Evolutionary conservation across 2,113 vertebrate genomes (phyloP).

Genomic region (Okapia johnstoni): DNA sequence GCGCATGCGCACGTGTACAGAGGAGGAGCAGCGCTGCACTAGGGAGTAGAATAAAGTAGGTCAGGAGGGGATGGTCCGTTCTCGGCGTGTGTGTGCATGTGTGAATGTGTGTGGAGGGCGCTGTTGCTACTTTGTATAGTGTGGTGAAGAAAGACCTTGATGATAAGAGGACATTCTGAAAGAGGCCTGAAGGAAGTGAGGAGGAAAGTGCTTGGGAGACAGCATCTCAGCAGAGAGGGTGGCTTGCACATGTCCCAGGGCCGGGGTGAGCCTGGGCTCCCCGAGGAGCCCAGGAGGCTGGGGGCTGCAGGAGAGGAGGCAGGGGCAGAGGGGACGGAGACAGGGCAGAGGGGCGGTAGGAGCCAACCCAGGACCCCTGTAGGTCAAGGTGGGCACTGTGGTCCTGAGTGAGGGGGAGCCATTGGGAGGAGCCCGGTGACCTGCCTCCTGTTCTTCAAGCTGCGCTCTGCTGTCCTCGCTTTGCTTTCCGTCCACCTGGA

Average conservation of each 20-base stretch:
- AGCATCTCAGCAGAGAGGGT: not conserved
- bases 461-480: not conserved
- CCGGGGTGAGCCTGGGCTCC: not conserved
- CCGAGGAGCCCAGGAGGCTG: too few relatives aligned
- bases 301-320: not conserved
- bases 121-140: not conserved
- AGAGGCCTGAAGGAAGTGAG: not conserved
- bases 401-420: not conserved
- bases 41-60: not conserved
- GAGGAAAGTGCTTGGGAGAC: not conserved
- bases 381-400: not conserved
- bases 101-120: not conserved
- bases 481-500: not conserved
- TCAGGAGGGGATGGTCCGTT: not conserved
- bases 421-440: not conserved
- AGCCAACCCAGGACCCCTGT: too few relatives aligned
- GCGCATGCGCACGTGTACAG: rapidly evolving
- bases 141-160: not conserved
- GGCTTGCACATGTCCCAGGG: not conserved
- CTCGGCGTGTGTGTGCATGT: not conserved
- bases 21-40: not conserved
- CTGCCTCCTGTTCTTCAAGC: not conserved
- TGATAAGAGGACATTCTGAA: not conserved
- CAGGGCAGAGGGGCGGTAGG: not conserved
- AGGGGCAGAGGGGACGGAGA: too few relatives aligned